Base-by-base conservation (phyloP, 2,797 vertebrate species). In the Antrozous pallidus region DNA sequence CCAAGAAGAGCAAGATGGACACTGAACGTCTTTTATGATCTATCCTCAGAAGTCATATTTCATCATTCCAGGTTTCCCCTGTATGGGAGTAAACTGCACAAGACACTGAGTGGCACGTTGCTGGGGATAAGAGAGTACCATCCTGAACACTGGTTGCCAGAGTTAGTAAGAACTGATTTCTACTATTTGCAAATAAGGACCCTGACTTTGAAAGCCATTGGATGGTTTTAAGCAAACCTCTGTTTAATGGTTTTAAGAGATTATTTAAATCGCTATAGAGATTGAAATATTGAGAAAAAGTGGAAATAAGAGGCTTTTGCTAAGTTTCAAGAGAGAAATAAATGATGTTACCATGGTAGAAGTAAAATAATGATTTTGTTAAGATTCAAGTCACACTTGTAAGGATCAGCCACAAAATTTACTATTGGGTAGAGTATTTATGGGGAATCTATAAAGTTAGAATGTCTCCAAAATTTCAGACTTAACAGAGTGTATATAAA, bases 291-390 rank as follows among this genome's bases (percentile, higher is more conserved):
- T 88, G 20, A 91, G 26, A 31, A 56, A 38, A 42, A 79, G 74
- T 58, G 4, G n/a, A 69, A 90, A 65, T n/a, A 45, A 67, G 56
- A 75, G 28, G 20, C 1, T 73, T 87, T 85, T 87, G 14, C 36
- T 73, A 1, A 71, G 36, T 82, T 85, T 81, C 28, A 56, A 38
- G 9, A 51, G 20, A 80, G 20, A 78, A 85, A 61, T 71, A 78
- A 85, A 61, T 67, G 31, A 87, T 70, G 31, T 88, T 75, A 45
- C 22, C 49, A 9, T 26, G 13, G 12, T 33, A 71, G 54, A 16
- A 54, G 22, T 36, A 38, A 87, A 86, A 95, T 40, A 3, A 17
- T 88, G 20, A 92, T 84, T 75, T 33, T 91, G 16, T 91, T 93
- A 45, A 69, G 56, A 88, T 36, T 93, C 22, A 56, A 81, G 31